phyloP scores from a whole-genome alignment of 37 sponge, comb jelly and placozoan species.

The Eunapius fragilis region DNA sequence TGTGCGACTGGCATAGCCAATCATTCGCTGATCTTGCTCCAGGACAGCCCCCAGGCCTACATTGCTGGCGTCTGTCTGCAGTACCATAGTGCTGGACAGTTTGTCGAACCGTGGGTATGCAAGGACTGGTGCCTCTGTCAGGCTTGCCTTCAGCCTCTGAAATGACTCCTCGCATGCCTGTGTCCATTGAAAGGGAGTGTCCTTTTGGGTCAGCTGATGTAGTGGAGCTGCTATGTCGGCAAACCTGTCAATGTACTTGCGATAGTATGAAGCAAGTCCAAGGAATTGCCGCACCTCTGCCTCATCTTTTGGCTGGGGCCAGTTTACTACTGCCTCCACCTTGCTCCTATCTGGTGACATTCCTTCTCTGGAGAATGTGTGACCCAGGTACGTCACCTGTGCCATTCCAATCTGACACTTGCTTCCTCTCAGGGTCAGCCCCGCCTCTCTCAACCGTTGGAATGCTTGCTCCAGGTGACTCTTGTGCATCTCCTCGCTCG shows the following conservation, averaged over 20 bases:
- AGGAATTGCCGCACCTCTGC: constrained; percentile 41
- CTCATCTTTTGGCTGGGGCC: not conserved
- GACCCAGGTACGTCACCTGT: constrained; percentile 54
- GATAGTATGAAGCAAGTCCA: constrained; percentile 60
- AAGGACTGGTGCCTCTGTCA: constrained; percentile 42
- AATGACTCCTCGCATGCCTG: no score
- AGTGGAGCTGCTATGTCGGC: constrained; percentile 65
- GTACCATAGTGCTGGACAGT: constrained; percentile 12
- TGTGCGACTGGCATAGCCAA: no score
- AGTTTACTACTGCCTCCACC: no score
- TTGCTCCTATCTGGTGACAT: no score
- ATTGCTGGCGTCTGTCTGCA: constrained; percentile 77
- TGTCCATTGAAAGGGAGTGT: no score
- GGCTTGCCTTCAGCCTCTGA: constrained; percentile 37
- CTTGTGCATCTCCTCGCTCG: constrained; percentile 2
- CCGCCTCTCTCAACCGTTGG: constrained; percentile 46
- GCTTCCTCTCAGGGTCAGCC: constrained; percentile 49
- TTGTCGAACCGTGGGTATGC: constrained; percentile 49
- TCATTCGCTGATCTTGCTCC: constrained; percentile 47
- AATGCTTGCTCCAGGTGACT: constrained; percentile 57
- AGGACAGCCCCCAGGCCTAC: constrained; percentile 60
- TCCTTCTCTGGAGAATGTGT: constrained; percentile 36
- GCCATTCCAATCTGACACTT: constrained; percentile 53
- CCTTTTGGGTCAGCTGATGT: constrained; percentile 38
- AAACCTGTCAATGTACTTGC: constrained; percentile 51